Evolutionary conservation across 2,797 vertebrate species (phyloP).

Genomic region (Pelochelys cantorii): DNA sequence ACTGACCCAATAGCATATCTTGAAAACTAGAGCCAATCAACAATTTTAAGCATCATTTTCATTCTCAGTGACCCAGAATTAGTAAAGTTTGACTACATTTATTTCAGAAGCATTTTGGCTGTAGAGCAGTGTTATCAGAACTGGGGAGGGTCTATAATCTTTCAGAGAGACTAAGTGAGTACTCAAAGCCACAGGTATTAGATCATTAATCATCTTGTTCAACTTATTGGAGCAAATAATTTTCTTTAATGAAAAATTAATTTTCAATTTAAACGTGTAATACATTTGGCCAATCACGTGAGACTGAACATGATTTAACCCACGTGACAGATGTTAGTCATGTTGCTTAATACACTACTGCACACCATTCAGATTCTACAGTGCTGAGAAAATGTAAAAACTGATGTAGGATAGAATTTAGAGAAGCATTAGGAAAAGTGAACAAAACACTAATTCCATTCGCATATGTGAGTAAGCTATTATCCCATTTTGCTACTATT

Average conservation of each 20-base stretch:
- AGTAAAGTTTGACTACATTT: too few species aligned
- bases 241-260: not conserved
- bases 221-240: not conserved
- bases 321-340: not conserved
- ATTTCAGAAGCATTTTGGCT: too few species aligned
- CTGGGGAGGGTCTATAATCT: not conserved
- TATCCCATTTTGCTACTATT: not conserved
- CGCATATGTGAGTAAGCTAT: not conserved
- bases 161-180: not conserved
- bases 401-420: not conserved
- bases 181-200: not conserved
- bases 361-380: fast-evolving
- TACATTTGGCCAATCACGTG: not conserved
- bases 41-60: too few species aligned
- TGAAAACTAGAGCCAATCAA: too few species aligned
- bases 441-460: not conserved
- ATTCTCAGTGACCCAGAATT: too few species aligned
- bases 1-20: too few species aligned
- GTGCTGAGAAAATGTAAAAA: not conserved
- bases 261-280: not conserved
- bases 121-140: too few species aligned
- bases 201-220: not conserved
- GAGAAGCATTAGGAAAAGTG: not conserved
- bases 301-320: not conserved
- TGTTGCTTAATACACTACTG: fast-evolving